phyloP scores from a whole-genome alignment of 1,140 invertebrate species.

The Branchinecta lindahli region DNA sequence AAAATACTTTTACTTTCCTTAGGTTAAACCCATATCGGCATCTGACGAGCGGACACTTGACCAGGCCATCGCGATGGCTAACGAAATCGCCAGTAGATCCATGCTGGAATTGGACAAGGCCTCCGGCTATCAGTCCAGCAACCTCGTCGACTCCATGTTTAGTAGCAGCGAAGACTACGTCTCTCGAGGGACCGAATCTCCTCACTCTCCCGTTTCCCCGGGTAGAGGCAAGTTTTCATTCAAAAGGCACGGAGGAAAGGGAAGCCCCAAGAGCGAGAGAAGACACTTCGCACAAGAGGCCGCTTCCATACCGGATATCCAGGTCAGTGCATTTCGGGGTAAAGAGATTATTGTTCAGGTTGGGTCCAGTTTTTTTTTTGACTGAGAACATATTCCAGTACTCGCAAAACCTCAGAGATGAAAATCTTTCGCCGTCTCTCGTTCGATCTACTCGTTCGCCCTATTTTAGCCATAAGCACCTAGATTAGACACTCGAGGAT shows the following conservation, averaged over 20 bases:
- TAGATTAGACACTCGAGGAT: no score
- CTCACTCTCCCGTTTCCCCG: slow-evolving; percentile 55
- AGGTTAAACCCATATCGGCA: slow-evolving; percentile 84
- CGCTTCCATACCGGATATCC: slow-evolving; percentile 71
- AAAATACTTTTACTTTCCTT: slow-evolving; percentile 17
- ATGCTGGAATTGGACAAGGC: slow-evolving; percentile 56
- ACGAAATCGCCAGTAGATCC: slow-evolving; percentile 71
- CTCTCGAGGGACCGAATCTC: slow-evolving; percentile 19
- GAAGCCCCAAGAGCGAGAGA: slow-evolving; percentile 47
- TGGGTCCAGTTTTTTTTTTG: no score
- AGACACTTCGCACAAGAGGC: slow-evolving; percentile 78
- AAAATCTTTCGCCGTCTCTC: no score
- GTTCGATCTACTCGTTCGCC: no score
- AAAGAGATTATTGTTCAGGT: background rate
- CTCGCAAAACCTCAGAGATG: no score
- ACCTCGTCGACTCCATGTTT: slow-evolving; percentile 33
- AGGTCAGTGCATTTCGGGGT: slow-evolving; percentile 39
- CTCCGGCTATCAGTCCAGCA: slow-evolving; percentile 23
- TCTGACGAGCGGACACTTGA: slow-evolving; percentile 85
- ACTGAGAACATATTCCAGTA: no score
- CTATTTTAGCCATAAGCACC: no score
- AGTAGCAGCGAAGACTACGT: no score
- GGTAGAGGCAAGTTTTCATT: slow-evolving; percentile 71
- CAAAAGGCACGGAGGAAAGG: slow-evolving; percentile 47
- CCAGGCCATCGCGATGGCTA: slow-evolving; percentile 79